Evolutionary conservation across 2,113 vertebrate species (phyloP).

Genomic region (Gasterosteus nipponicus): DNA sequence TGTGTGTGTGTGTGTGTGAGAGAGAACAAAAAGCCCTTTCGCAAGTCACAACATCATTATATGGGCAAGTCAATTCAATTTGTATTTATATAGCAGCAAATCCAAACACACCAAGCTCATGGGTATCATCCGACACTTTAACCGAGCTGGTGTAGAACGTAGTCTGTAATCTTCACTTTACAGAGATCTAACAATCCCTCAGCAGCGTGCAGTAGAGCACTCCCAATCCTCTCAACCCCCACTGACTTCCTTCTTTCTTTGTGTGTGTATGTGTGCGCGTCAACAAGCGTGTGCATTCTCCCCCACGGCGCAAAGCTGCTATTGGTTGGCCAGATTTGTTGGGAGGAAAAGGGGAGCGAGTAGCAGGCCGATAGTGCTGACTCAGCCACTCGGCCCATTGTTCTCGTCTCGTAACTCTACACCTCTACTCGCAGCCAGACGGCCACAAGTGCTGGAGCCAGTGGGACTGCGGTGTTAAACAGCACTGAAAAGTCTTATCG

Average conservation of each 20-base stretch:
- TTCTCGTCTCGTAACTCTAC: conserved; percentile 75
- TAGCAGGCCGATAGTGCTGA: conserved; percentile 72
- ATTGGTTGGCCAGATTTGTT: conserved; percentile 69
- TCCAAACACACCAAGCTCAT: not conserved
- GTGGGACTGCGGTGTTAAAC: conserved; percentile 74
- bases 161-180: not conserved
- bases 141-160: not conserved
- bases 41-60: not conserved
- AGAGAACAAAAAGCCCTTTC: not conserved
- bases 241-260: conserved; percentile 60
- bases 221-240: conserved; percentile 65
- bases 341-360: conserved; percentile 65
- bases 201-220: not conserved
- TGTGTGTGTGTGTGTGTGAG: not conserved
- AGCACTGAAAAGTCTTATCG: conserved; percentile 73
- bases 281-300: conserved; percentile 49
- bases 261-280: conserved; percentile 18
- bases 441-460: conserved; percentile 72
- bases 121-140: not conserved
- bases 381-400: conserved; percentile 76
- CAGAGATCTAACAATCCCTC: not conserved
- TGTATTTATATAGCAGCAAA: not conserved
- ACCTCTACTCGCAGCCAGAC: conserved; percentile 66
- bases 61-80: not conserved
- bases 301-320: conserved; percentile 54